These are phyloP conservation scores for Xiphorhynchus erythropygius DNA, from an alignment of 2,797 vertebrate genomes.

Conservation along the genomic window DNA sequence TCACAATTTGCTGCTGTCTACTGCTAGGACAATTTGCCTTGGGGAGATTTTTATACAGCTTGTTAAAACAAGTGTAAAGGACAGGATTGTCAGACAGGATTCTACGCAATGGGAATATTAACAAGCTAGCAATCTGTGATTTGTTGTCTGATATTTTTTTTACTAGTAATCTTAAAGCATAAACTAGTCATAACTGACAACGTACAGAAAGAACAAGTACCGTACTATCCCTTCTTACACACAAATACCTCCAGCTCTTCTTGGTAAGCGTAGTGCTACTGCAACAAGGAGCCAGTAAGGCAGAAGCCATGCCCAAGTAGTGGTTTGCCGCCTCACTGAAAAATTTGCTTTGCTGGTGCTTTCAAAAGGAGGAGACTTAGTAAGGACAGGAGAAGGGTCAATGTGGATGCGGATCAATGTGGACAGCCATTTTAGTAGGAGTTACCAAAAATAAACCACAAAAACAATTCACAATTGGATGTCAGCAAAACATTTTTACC, in stretches of 20 bases:
- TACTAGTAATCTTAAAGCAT: not conserved
- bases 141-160: not conserved
- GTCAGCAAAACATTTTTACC: not conserved
- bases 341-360: not conserved
- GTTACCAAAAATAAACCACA: not conserved
- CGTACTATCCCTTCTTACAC: rapidly evolving
- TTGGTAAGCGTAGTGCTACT: not conserved
- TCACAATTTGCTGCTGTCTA: not conserved
- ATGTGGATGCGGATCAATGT: not conserved
- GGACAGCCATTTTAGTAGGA: not conserved
- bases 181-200: not conserved
- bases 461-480: not conserved
- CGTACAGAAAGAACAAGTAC: not conserved
- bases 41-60: not conserved
- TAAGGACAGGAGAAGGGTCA: not conserved
- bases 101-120: not conserved
- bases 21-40: not conserved
- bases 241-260: not conserved
- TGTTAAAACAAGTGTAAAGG: constrained; percentile 12
- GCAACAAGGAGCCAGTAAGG: not conserved
- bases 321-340: not conserved
- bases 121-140: not conserved
- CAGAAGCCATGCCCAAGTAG: not conserved
- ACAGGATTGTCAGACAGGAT: not conserved
- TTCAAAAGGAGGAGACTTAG: not conserved